Percentiles rank a stretch among this genome's conserved stretches.
Conservation (phyloP, 2,113 vertebrate species). For the Pygoscelis adeliae region DNA sequence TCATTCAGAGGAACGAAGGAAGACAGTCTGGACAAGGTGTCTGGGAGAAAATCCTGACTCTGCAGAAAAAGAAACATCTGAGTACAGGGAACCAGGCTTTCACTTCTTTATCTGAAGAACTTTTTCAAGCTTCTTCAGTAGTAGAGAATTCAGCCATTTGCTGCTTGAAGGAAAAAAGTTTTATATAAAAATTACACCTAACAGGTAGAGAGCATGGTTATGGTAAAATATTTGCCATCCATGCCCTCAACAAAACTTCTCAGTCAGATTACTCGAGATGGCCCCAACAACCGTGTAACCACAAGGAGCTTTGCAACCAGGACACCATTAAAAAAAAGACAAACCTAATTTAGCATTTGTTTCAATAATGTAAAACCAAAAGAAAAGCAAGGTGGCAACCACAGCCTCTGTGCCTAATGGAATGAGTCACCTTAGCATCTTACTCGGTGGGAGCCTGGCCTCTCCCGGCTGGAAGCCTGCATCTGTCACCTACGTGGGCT, state of each 20-base stretch:
- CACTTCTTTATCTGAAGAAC: not conserved
- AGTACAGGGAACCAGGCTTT: not conserved
- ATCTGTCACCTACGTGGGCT: not conserved
- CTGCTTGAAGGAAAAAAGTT: not conserved
- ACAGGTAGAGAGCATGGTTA: not conserved
- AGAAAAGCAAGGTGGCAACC: not conserved
- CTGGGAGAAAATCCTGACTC: not conserved
- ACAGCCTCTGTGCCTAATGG: not conserved
- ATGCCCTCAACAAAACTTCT: not conserved
- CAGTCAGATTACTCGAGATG: not conserved
- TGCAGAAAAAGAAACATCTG: not conserved
- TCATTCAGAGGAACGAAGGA: not conserved
- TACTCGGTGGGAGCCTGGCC: rapidly evolving
- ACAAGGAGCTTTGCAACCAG: not conserved
- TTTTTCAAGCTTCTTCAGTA: not conserved
- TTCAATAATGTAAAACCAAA: not conserved
- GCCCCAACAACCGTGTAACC: not conserved
- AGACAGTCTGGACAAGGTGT: not conserved
- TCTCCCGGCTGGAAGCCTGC: not conserved
- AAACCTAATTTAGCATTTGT: not conserved
- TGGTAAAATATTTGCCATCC: not conserved
- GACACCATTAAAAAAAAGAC: not conserved
- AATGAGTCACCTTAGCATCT: not conserved
- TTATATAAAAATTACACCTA: not conserved
- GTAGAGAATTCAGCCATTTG: not conserved